A percentile compares a stretch with the other conserved stretches of the same genome.
phyloP scores from a whole-genome alignment of 2,113 vertebrate species.

The Perognathus longimembris region DNA sequence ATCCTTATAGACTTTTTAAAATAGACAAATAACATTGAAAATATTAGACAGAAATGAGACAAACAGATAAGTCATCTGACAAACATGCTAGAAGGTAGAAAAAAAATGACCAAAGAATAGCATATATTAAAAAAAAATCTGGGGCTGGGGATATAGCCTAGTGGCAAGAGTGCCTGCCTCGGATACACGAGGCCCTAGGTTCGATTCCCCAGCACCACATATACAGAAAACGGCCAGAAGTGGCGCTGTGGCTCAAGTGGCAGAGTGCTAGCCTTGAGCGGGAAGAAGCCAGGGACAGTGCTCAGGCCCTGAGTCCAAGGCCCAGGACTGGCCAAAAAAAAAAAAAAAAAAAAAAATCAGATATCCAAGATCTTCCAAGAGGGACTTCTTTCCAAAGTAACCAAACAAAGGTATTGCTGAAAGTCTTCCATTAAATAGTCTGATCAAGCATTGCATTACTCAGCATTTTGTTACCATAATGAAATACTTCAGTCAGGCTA shows the following conservation, averaged over 20 bases:
- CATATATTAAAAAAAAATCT: too few relatives aligned
- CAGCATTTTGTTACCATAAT: neutral
- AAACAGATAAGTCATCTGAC: neutral
- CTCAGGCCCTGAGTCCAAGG: too few relatives aligned
- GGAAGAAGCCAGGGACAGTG: too few relatives aligned
- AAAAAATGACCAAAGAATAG: neutral
- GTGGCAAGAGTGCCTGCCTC: too few relatives aligned
- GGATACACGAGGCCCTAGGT: too few relatives aligned
- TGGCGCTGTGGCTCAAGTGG: too few relatives aligned
- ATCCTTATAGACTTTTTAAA: neutral
- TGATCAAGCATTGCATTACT: neutral
- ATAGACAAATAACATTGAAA: neutral
- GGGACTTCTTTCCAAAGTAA: neutral
- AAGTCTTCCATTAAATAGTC: neutral
- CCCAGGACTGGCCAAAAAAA: too few relatives aligned
- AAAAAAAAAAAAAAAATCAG: too few relatives aligned
- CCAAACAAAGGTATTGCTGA: neutral
- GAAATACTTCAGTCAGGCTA: neutral
- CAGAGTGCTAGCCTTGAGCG: too few relatives aligned
- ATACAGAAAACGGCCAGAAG: too few relatives aligned
- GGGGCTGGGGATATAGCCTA: too few relatives aligned
- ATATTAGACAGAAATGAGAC: neutral
- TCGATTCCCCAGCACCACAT: too few relatives aligned
- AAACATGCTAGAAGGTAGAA: slow-evolving; percentile 13
- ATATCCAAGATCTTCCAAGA: neutral